Evolutionary conservation across 2,113 vertebrate genomes (phyloP).

Genomic region (Suncus etruscus): DNA sequence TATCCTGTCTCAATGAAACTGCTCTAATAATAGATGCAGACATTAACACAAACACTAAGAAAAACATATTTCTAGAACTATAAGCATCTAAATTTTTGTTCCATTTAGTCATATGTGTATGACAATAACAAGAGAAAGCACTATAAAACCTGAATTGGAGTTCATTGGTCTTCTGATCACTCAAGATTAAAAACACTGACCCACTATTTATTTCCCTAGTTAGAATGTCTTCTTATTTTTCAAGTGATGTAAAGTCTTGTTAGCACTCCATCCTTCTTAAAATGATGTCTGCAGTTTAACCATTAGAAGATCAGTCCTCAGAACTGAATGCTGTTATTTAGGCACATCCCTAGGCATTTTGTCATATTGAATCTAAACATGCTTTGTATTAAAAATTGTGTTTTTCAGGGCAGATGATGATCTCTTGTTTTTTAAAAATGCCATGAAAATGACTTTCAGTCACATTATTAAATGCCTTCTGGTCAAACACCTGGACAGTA

Average conservation of each 20-base stretch:
- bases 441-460: background rate
- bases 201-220: background rate
- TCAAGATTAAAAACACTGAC: background rate
- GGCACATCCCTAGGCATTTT: background rate
- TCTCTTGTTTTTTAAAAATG: background rate
- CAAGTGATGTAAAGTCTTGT: background rate
- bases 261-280: slow-evolving; percentile 30
- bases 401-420: background rate
- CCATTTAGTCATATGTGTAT: background rate
- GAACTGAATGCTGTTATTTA: background rate
- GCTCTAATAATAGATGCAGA: background rate
- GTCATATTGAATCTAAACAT: background rate
- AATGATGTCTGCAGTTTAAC: background rate
- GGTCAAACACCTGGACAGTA: background rate
- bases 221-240: background rate
- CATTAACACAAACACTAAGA: background rate
- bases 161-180: background rate
- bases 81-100: background rate
- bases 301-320: background rate
- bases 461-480: background rate
- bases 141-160: background rate
- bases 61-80: background rate
- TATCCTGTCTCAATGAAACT: background rate
- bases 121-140: background rate
- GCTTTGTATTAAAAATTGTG: background rate